Conservation (phyloP, 64 coral and sea anemone species). For the Anthopleura sola region DNA sequence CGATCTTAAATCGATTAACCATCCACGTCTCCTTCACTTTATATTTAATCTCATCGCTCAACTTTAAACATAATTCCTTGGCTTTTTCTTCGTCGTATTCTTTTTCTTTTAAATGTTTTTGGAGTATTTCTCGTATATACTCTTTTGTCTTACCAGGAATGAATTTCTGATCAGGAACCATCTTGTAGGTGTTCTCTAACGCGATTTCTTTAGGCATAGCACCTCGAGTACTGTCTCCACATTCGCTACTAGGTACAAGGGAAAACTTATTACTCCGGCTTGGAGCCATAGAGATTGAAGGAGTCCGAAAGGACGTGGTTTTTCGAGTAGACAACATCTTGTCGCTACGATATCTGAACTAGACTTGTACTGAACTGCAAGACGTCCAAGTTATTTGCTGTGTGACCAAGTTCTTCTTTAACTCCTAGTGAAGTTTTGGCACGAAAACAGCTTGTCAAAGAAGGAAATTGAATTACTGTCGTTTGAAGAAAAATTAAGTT, state of each 20-base stretch:
- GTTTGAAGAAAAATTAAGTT: neutral
- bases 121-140: constrained; percentile 35
- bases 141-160: neutral
- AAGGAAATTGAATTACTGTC: neutral
- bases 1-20: constrained; percentile 42
- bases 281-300: neutral
- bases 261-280: neutral
- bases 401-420: no score
- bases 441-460: neutral
- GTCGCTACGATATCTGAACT: neutral
- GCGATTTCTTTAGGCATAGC: neutral
- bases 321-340: neutral
- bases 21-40: constrained; percentile 32
- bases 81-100: constrained; percentile 25
- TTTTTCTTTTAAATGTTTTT: constrained; percentile 17
- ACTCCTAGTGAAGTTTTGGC: no score
- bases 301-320: neutral
- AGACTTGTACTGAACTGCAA: neutral
- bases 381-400: neutral
- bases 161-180: constrained; percentile 24
- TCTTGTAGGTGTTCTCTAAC: constrained; percentile 49
- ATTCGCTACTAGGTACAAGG: neutral
- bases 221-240: neutral
- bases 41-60: constrained; percentile 46
- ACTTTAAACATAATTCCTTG: constrained; percentile 26